These are phyloP conservation scores for Himalopsyche tibetana DNA, from an alignment of 2,888 invertebrate genomes.

Conservation along the genomic window DNA sequence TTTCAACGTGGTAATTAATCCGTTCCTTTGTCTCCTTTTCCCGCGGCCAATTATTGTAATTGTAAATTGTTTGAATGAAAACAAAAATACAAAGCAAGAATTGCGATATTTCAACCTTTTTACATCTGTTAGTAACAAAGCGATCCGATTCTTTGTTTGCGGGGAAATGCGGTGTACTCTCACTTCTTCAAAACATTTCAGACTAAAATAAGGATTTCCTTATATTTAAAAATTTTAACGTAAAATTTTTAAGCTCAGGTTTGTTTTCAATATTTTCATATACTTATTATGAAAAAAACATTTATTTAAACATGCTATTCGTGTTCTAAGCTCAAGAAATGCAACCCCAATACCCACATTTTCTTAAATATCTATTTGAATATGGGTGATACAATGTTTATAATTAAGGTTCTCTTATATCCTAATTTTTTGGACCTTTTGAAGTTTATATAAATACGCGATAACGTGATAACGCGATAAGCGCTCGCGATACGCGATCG, in stretches of 20 bases:
- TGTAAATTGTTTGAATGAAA: slow-evolving; percentile 49
- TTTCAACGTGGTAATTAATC: slow-evolving; percentile 52
- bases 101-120: slow-evolving; percentile 29
- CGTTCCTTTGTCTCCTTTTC: slow-evolving; percentile 43
- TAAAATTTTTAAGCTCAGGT: background rate
- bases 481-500: no score
- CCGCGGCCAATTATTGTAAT: slow-evolving; percentile 47
- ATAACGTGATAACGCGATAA: no score
- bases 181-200: slow-evolving; percentile 1
- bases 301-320: no score
- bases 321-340: no score
- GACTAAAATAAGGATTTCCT: background rate
- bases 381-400: no score
- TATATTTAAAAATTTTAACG: background rate
- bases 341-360: no score
- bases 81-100: slow-evolving; percentile 52
- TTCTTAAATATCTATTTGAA: no score
- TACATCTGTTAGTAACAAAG: slow-evolving; percentile 27
- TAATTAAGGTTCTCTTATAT: no score
- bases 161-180: background rate
- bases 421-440: no score
- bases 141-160: slow-evolving; percentile 1
- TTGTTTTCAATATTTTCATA: background rate
- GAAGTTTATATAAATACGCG: no score
- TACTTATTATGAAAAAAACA: background rate